These are phyloP conservation scores for Danio choprae DNA, from an alignment of 2,797 vertebrate species.

Conservation along the genomic window DNA sequence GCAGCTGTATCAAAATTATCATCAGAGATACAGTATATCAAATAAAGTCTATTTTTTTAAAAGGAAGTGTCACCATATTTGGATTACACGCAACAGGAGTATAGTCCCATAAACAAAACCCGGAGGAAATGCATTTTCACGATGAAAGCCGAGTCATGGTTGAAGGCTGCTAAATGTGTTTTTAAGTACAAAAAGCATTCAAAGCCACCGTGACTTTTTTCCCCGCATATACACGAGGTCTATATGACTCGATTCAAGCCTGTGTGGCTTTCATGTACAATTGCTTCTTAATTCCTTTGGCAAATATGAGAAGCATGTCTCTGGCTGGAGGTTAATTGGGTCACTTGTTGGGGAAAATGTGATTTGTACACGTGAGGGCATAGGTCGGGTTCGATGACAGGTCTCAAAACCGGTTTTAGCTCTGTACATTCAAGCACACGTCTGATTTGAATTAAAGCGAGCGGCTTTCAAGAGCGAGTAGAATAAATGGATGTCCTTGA, in stretches of 20 bases:
- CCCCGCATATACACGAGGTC: conserved; percentile 7
- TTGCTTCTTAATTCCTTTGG: conserved; percentile 10
- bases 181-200: conserved; percentile 28
- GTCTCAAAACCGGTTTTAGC: not conserved
- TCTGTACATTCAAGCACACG: conserved; percentile 21
- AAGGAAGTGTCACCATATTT: not conserved
- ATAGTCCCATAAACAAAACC: conserved; percentile 27
- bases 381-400: conserved; percentile 13
- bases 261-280: conserved; percentile 30
- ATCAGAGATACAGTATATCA: conserved; percentile 66
- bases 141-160: conserved; percentile 26
- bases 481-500: conserved; percentile 20
- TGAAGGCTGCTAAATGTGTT: conserved; percentile 26
- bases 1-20: conserved; percentile 66
- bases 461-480: not conserved
- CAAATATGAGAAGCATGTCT: conserved; percentile 26
- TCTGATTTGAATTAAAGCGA: conserved; percentile 20
- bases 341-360: conserved; percentile 26
- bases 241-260: conserved; percentile 5
- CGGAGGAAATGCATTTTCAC: conserved; percentile 20
- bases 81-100: not conserved
- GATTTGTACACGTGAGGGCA: conserved; percentile 14
- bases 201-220: conserved; percentile 21
- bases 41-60: conserved; percentile 53
- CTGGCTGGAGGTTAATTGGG: conserved; percentile 30